Evolutionary conservation across 2,888 invertebrate genomes (phyloP).

Genomic region (Scrobipalpa atriplicella): DNA sequence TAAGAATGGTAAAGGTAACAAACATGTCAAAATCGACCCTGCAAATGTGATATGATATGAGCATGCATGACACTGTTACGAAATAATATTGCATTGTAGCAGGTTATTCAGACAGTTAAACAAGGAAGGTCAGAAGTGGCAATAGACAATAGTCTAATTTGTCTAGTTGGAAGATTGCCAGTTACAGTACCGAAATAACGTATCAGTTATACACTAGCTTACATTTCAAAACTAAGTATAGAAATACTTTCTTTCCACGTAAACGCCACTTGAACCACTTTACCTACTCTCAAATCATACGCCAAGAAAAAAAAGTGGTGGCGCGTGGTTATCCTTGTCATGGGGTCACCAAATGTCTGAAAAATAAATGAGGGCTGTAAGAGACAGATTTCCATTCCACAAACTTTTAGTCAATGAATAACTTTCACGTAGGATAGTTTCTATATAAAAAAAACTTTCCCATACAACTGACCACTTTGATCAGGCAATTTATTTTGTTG

Average conservation of each 20-base stretch:
- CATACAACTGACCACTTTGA: no score
- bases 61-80: constrained; percentile 31
- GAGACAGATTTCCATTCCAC: no score
- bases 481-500: no score
- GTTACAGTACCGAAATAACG: not conserved
- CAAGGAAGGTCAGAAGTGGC: constrained; percentile 49
- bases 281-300: no score
- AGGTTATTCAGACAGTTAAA: constrained; percentile 40
- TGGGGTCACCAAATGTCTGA: no score
- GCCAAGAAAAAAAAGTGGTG: no score
- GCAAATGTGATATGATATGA: constrained; percentile 39
- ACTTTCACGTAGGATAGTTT: no score
- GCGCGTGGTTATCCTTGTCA: no score
- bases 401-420: no score
- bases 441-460: no score
- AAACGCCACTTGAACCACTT: not conserved
- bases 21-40: constrained; percentile 34
- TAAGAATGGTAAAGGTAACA: no score
- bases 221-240: not conserved
- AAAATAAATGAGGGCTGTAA: no score
- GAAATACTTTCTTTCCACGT: not conserved
- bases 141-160: constrained; percentile 53
- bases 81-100: constrained; percentile 42
- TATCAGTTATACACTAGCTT: not conserved
- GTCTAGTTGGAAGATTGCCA: constrained; percentile 58